Base-by-base conservation (phyloP, 2,113 vertebrate species). In the Ranitomeya variabilis region DNA sequence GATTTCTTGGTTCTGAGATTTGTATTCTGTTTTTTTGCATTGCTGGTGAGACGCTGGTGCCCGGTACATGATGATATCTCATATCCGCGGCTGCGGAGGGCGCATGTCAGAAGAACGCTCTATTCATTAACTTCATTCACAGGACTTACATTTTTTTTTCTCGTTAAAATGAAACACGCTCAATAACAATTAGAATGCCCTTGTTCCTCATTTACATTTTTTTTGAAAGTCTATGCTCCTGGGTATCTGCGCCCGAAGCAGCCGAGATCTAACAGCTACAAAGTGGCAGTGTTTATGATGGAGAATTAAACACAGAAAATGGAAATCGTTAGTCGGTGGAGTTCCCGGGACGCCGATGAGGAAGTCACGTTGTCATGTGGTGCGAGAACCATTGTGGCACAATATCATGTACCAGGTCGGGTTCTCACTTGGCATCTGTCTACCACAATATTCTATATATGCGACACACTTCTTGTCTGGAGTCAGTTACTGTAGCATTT, bases 181-280 rank as follows among this genome's bases (percentile, higher is more conserved):
- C 82, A 85, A 37, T 73, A 85, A 85, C 83, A 73, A 73, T 85
- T 57, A 73, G 21, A 4, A 73, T 59, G 21, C 83, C 51, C 52
- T 55, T 23, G 7, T 55, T 73, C n/a, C 14, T 37, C 14, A 57
- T 85, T 73, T 73, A n/a, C 83, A 57, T 57, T 7, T 55, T 55
- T 55, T 71, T 85, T 73, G 2, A 57, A 52, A 67, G 10, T 52
- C 23, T 85, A 66, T 23, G 19, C 51, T 74, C 66, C 13, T 85
- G 83, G 83, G 66, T 31, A 57, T 85, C 71, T 3, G 51, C 0
- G 67, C 71, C 64, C 69, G 19, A 18, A n/a, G 64, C 37, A 83
- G 23, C 37, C 12, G 60, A 64, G 31, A 83, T n/a, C 10, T 21
- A 78, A 78, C 16, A 45, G 37, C 45, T 21, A 78, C 76, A 78